These are phyloP conservation scores for Trematomus bernacchii DNA, from an alignment of 2,797 vertebrate genomes.

Conservation along the genomic window DNA sequence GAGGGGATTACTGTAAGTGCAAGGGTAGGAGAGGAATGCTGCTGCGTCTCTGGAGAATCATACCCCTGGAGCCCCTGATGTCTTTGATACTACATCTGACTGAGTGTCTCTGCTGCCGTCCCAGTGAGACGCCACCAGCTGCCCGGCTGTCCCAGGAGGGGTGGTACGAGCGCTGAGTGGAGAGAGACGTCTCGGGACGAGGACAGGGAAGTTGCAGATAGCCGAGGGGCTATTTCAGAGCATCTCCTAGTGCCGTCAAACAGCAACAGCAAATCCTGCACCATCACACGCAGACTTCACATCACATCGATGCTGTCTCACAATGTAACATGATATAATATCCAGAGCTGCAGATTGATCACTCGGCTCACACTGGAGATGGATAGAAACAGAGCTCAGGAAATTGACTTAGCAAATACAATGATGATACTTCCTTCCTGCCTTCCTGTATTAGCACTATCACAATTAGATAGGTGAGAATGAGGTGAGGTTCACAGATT, in stretches of 20 bases:
- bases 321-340: constrained; percentile 67
- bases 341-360: constrained; percentile 70
- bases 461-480: constrained; percentile 68
- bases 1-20: constrained; percentile 55
- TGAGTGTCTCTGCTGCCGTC: constrained; percentile 28
- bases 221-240: constrained; percentile 31
- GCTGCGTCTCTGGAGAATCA: constrained; percentile 42
- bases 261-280: constrained; percentile 30
- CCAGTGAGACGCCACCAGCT: constrained; percentile 57
- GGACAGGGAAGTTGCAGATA: constrained; percentile 19
- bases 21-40: constrained; percentile 30
- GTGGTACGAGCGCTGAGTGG: constrained; percentile 26
- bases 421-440: constrained; percentile 79
- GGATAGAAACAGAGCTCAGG: constrained; percentile 68
- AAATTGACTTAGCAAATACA: constrained; percentile 75
- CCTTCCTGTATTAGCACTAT: constrained; percentile 64
- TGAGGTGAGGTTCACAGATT: constrained; percentile 25
- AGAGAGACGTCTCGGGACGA: constrained; percentile 21
- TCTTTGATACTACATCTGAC: constrained; percentile 56
- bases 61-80: constrained; percentile 33
- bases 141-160: constrained; percentile 54
- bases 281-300: constrained; percentile 44
- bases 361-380: constrained; percentile 60
- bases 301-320: constrained; percentile 47
- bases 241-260: constrained; percentile 14